phyloP scores from a whole-genome alignment of 2,113 vertebrate species.

The Corythaeola cristata region DNA sequence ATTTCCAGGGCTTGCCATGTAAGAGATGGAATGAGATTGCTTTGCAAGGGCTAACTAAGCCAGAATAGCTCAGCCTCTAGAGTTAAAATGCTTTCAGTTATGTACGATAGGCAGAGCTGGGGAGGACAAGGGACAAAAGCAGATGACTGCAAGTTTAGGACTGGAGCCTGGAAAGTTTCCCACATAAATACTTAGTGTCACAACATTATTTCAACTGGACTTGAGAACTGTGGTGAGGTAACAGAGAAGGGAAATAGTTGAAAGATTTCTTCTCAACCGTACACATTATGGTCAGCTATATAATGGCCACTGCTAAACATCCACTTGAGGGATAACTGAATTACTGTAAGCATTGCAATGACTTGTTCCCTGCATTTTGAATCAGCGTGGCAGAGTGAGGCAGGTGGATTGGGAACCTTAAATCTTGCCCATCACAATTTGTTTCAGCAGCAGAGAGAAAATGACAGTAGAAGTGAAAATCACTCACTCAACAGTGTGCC shows the following conservation, averaged over 20 bases:
- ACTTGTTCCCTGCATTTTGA: not conserved
- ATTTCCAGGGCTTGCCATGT: not conserved
- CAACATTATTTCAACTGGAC: not conserved
- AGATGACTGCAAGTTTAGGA: not conserved
- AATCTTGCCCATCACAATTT: not conserved
- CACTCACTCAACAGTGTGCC: not conserved
- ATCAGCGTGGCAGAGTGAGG: not conserved
- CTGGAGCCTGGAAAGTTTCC: not conserved
- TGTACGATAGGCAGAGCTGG: not conserved
- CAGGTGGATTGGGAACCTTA: not conserved
- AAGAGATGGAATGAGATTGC: not conserved
- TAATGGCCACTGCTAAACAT: not conserved
- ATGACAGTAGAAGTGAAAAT: not conserved
- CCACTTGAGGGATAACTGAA: not conserved
- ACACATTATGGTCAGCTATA: not conserved
- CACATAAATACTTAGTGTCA: not conserved
- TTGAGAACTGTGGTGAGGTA: not conserved
- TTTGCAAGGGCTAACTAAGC: not conserved
- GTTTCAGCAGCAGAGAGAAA: not conserved
- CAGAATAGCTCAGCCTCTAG: not conserved
- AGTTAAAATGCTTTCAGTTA: not conserved
- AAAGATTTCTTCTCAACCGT: not conserved
- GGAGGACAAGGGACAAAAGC: not conserved
- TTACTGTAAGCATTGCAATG: not conserved
- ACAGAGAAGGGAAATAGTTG: not conserved